phyloP scores from a whole-genome alignment of 2,113 vertebrate species.

The Antigone vipio region DNA sequence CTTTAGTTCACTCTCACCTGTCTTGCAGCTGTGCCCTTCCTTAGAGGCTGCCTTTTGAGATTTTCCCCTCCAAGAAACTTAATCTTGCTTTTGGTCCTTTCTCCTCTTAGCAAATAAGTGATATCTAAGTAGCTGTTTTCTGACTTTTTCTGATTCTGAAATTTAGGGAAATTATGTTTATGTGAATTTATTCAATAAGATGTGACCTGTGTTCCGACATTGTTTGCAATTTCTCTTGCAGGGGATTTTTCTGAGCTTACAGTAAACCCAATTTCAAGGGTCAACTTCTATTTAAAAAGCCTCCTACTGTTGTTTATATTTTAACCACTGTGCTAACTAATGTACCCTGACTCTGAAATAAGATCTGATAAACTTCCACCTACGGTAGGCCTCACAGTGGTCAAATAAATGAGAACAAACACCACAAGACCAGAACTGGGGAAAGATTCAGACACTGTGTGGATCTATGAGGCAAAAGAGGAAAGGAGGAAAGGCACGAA shows the following conservation, averaged over 20 bases:
- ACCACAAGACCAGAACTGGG: not conserved
- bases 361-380: slow-evolving; percentile 59
- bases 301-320: slow-evolving; percentile 51
- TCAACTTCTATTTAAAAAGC: slow-evolving; percentile 61
- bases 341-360: slow-evolving; percentile 44
- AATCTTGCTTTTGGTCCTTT: not conserved
- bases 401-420: slow-evolving; percentile 56
- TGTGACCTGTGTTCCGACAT: not conserved
- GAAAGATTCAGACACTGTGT: not conserved
- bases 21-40: not conserved
- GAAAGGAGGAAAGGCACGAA: not conserved
- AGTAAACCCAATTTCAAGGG: slow-evolving; percentile 58
- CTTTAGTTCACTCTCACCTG: not conserved
- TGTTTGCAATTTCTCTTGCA: not conserved
- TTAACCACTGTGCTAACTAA: slow-evolving; percentile 65
- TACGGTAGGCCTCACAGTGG: not conserved
- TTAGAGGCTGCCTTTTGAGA: not conserved
- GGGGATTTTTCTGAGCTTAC: slow-evolving; percentile 9
- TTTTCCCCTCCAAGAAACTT: not conserved
- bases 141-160: not conserved
- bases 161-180: not conserved
- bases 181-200: not conserved
- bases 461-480: not conserved
- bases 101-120: not conserved
- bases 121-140: not conserved